Evolutionary conservation across 1,140 invertebrate species (phyloP).

Genomic region (Temnothorax nylanderi): DNA sequence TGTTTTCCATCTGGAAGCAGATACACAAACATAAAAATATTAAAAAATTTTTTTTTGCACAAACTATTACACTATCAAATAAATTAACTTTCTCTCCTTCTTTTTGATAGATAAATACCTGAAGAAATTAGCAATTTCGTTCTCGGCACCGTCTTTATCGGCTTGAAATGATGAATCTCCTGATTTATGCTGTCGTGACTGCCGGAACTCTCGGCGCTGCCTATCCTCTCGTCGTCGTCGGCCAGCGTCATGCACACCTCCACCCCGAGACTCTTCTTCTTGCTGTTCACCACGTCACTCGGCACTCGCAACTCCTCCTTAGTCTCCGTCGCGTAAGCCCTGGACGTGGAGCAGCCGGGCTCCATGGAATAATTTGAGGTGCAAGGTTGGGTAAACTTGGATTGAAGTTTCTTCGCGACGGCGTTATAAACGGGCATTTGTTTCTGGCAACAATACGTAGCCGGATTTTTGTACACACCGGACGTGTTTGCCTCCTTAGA

Average conservation of each 20-base stretch:
- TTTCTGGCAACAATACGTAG: constrained; percentile 72
- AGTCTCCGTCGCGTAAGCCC: constrained; percentile 83
- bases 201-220: constrained; percentile 82
- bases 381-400: constrained; percentile 69
- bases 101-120: constrained; percentile 69
- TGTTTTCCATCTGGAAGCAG: constrained; percentile 80
- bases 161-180: constrained; percentile 88
- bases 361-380: constrained; percentile 74
- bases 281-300: constrained; percentile 85
- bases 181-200: constrained; percentile 87
- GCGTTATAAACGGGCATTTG: constrained; percentile 71
- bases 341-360: constrained; percentile 78
- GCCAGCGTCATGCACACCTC: constrained; percentile 79
- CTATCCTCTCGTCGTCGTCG: constrained; percentile 79
- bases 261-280: constrained; percentile 82
- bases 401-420: constrained; percentile 76
- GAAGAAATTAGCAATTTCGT: constrained; percentile 81
- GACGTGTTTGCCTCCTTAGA: constrained; percentile 56
- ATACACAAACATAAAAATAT: constrained; percentile 37
- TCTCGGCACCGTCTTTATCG: constrained; percentile 86
- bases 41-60: background rate
- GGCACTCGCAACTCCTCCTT: constrained; percentile 86
- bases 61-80: background rate
- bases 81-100: background rate
- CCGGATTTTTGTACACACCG: constrained; percentile 59